Conservation (phyloP, 2,888 invertebrate species). For the Melieria crassipennis region DNA sequence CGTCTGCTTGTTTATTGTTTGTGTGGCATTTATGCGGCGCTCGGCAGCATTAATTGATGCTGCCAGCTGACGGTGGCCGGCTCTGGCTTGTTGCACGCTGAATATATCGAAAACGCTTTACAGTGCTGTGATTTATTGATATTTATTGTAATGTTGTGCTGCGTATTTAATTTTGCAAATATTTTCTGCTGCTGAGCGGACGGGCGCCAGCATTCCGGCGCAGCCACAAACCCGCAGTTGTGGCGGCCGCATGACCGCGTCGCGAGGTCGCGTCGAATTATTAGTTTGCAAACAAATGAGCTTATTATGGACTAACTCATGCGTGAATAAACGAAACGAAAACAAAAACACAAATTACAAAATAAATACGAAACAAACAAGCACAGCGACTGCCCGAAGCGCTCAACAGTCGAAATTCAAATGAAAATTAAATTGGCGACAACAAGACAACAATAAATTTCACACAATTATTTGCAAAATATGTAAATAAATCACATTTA, state of each 20-base stretch:
- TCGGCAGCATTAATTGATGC: not conserved
- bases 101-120: no score
- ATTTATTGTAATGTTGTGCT: not conserved
- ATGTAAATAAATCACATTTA: constrained; percentile 14
- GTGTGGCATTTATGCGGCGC: not conserved
- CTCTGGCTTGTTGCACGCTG: no score
- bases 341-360: not conserved
- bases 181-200: not conserved
- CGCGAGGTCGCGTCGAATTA: not conserved
- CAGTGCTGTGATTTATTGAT: not conserved
- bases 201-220: not conserved
- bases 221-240: not conserved
- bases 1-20: not conserved
- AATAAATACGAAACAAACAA: not conserved
- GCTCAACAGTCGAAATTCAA: not conserved
- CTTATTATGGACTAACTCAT: constrained; percentile 2
- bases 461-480: constrained; percentile 2
- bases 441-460: constrained; percentile 4
- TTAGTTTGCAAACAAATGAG: constrained; percentile 8
- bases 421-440: not conserved
- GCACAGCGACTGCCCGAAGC: not conserved
- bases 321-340: not conserved
- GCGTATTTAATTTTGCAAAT: not conserved
- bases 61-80: no score
- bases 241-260: no score